Percentiles rank a stretch among this genome's conserved stretches.
phyloP scores from a whole-genome alignment of 2,888 invertebrate genomes.

The Gonocerus acuteangulatus region DNA sequence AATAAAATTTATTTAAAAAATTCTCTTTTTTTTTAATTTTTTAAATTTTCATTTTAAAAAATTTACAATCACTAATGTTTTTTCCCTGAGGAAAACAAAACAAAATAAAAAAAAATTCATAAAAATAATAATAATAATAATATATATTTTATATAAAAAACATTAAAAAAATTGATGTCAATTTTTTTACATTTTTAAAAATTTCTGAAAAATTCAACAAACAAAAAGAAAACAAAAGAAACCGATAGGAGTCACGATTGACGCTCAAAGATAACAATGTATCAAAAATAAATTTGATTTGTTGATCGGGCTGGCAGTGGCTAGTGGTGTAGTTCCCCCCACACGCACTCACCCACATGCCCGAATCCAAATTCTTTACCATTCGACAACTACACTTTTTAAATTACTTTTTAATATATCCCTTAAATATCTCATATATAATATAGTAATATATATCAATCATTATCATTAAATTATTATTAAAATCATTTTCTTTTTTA shows the following conservation, averaged over 20 bases:
- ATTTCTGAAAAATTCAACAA: constrained; percentile 13
- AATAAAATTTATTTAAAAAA: constrained; percentile 22
- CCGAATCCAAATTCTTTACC: constrained; percentile 11
- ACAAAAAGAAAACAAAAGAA: constrained; percentile 15
- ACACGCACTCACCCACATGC: constrained; percentile 1
- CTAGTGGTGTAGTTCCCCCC: constrained; percentile 2
- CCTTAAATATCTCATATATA: constrained; percentile 18
- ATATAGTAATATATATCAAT: constrained; percentile 15
- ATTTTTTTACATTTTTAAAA: constrained; percentile 17
- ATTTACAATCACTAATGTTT: constrained; percentile 24
- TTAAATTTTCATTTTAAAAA: constrained; percentile 19
- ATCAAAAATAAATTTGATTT: constrained; percentile 26
- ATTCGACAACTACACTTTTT: constrained; percentile 20
- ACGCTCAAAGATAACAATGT: constrained; percentile 18
- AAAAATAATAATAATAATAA: constrained; percentile 17
- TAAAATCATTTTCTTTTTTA: constrained; percentile 21
- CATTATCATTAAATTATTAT: constrained; percentile 21
- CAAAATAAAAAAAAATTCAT: constrained; percentile 22
- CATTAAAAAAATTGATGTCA: constrained; percentile 3
- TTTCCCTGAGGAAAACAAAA: constrained; percentile 3
- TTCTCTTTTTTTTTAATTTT: constrained; percentile 14
- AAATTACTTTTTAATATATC: constrained; percentile 7
- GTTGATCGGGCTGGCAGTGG: constrained; percentile 4
- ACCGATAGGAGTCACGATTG: constrained; percentile 25
- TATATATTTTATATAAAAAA: constrained; percentile 16